Base-by-base conservation (phyloP, 2,113 vertebrate genomes). In the Potamarius usumacintae region DNA sequence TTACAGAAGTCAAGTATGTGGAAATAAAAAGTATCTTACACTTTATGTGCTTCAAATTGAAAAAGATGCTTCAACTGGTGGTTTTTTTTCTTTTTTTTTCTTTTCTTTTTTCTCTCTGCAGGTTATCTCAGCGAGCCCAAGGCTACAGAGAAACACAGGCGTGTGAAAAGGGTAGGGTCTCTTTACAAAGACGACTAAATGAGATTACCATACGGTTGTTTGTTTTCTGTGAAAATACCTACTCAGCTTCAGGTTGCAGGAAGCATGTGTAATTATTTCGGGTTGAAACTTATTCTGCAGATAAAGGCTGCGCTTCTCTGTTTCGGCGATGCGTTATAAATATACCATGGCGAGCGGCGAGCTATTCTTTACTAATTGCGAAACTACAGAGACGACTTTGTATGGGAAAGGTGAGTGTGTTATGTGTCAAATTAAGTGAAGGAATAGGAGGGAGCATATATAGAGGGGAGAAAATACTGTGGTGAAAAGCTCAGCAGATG, bases 41-140 rank as follows among this genome's bases (percentile, higher is more conserved):
- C 76, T 52, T 77, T 90, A 87, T 62, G 86, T 90, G 91, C 84
- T 88, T 69, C 86, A 86, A 92, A 93, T 93, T 91, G 89, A 78
- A 80, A 69, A 91, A 89, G 63, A 86, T 88, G 86, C 89, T 90
- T 92, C 90, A 91, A 92, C 88, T 3, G 42, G 42, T 42, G 89
- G 92, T 93, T 30, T 80, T 67, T 89, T 27, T 86, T 86, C 55
- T 86, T 82, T 91, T 92, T 91, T 81, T 80, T 80, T 74, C 57
- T 90, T 88, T 34, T 30, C 67, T 90, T 67, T 87, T 48, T 30
- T 25, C 62, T 86, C 89, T 89, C 91, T 87, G 58, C 86, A 91
- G 92, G 93, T 92, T 90, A 90, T 91, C 89, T 93, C 92, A 91
- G 91, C 92, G 91, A 92, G 93, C 93, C 92, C 91, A 90, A 92